phyloP scores from a whole-genome alignment of 1,140 invertebrate genomes.

The Hyles vespertilio region DNA sequence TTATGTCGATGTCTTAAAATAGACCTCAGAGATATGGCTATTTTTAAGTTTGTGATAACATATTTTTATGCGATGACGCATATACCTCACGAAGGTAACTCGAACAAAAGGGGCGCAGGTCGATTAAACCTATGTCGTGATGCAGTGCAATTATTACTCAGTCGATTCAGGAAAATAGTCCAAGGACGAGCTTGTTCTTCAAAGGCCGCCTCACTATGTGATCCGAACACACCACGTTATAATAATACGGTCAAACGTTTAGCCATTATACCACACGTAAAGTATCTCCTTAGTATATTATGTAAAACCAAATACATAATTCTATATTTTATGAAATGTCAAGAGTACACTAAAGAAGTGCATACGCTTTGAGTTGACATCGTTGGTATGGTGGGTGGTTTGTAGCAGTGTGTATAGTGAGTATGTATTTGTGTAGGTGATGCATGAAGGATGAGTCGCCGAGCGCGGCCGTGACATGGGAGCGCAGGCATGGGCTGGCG shows the following conservation, averaged over 20 bases:
- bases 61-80: too few relatives aligned
- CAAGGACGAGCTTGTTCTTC: conserved; percentile 45
- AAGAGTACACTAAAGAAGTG: too few relatives aligned
- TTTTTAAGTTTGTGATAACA: too few relatives aligned
- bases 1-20: too few relatives aligned
- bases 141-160: conserved; percentile 55
- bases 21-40: too few relatives aligned
- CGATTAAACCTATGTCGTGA: conserved; percentile 42
- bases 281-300: conserved; percentile 8
- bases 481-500: conserved; percentile 88
- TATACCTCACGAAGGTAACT: too few relatives aligned
- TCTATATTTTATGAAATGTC: too few relatives aligned
- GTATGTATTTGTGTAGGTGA: conserved; percentile 74
- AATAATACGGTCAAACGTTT: background rate
- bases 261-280: background rate
- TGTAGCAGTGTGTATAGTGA: too few relatives aligned
- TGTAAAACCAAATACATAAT: too few relatives aligned
- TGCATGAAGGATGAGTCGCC: conserved; percentile 80
- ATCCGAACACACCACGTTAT: background rate
- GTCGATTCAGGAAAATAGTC: conserved; percentile 46
- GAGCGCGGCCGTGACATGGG: conserved; percentile 87
- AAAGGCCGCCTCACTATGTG: conserved; percentile 30
- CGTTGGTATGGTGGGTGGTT: too few relatives aligned
- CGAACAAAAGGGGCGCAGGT: conserved; percentile 15
- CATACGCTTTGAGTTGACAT: too few relatives aligned